Evolutionary conservation across 1,140 invertebrate species (phyloP), one percentile per base, ranked within the genome.

Genomic region (Lepidurus arcticus): DNA sequence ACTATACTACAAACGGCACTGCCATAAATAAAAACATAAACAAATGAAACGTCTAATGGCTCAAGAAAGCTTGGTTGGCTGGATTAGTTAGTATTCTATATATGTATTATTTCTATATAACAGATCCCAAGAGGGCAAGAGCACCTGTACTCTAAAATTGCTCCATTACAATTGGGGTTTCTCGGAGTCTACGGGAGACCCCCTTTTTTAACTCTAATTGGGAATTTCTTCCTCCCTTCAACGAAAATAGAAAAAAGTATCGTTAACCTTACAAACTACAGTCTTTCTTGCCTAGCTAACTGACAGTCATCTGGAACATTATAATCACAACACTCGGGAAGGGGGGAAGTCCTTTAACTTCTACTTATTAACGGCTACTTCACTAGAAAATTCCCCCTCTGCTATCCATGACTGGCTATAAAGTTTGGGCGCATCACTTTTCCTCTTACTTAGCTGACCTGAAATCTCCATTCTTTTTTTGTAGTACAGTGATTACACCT

Each of bases 371-470:
- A 21, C 21, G 53, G 16, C n/a, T 65, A 65, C 21, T 65, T 65
- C 8, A 65, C 4, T n/a, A 9, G 9, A 16, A 65, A 65, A 65
- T 13, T 16, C 53, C 53, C 53, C 53, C 8, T 65, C 53, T 21
- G 53, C n/a, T n/a, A 65, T 7, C 53, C 53, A 65, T 65, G 53
- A 65, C 53, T 65, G n/a, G 53, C 53, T 34, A 34, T 34, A 65
- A 65, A 65, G 53, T 65, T 65, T 1, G 21, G 13, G 53, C 53
- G 53, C 53, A 65, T 65, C 53, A 65, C 53, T 65, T 65, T 65
- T 65, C 53, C 53, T 65, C 53, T 65, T 65, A 65, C 53, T 65
- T 16, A 5, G 53, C 21, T 65, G 53, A 65, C 53, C 53, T 8
- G 53, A 65, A 65, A 65, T 65, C 53, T 21, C 21, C 21, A 11